Percentiles rank a stretch among this genome's conserved stretches.
Evolutionary conservation across 2,797 vertebrate species (phyloP).

Genomic region (Alauda arvensis): DNA sequence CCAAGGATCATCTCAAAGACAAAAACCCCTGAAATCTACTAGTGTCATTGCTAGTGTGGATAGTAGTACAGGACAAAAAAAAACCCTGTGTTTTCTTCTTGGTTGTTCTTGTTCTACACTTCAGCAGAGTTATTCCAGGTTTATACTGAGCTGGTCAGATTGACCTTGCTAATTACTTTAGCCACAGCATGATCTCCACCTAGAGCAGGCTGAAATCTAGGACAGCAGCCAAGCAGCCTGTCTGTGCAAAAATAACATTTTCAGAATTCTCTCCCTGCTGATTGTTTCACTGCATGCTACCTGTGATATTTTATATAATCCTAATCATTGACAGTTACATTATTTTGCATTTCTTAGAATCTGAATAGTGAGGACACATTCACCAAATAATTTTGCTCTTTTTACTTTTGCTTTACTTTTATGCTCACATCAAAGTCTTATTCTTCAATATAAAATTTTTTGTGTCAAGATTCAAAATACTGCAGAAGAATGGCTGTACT

Average conservation of each 20-base stretch:
- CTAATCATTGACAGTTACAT: neutral
- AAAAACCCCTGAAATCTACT: neutral
- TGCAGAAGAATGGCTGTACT: neutral
- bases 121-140: neutral
- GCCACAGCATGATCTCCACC: slow-evolving; percentile 11
- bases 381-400: neutral
- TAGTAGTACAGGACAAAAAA: neutral
- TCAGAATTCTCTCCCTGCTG: neutral
- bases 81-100: neutral
- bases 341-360: neutral
- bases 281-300: neutral
- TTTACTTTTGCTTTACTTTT: neutral
- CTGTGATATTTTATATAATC: neutral
- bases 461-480: neutral
- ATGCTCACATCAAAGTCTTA: neutral
- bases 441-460: neutral
- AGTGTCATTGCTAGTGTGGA: neutral
- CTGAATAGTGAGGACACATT: neutral
- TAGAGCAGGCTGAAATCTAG: slow-evolving; percentile 2
- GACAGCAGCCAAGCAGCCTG: neutral
- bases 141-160: slow-evolving; percentile 3
- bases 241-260: slow-evolving; percentile 7
- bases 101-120: neutral
- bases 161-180: slow-evolving; percentile 33
- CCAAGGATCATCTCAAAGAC: neutral